A percentile compares a stretch with the other conserved stretches of the same genome.
Evolutionary conservation across 2,888 invertebrate species (phyloP).

Genomic region (Rhagium mordax): DNA sequence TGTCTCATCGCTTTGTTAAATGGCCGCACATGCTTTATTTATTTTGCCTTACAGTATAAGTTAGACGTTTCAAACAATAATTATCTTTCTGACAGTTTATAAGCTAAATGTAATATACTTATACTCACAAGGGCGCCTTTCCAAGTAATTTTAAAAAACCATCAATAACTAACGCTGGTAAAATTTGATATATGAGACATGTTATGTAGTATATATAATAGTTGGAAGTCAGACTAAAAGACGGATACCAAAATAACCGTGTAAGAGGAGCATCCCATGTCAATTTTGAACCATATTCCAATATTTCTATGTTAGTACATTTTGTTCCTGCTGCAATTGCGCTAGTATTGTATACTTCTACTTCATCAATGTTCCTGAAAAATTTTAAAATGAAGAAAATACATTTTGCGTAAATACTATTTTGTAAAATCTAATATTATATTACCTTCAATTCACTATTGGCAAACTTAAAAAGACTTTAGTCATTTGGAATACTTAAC

Average conservation of each 20-base stretch:
- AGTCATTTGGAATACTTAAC: no score
- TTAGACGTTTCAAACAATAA: background rate
- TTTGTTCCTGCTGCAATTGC: background rate
- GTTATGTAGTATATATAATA: conserved; percentile 78
- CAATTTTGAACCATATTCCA: conserved; percentile 51
- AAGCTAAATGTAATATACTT: no score
- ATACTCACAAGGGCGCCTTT: conserved; percentile 78
- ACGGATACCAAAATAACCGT: conserved; percentile 79
- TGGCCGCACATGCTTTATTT: no score
- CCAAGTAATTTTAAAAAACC: conserved; percentile 77
- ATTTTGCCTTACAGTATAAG: no score
- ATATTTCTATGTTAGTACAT: background rate
- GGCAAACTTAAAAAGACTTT: no score
- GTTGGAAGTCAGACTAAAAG: conserved; percentile 74
- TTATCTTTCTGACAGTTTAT: no score
- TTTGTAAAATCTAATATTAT: no score
- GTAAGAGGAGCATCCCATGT: conserved; percentile 77
- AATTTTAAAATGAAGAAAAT: no score
- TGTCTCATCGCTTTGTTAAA: no score
- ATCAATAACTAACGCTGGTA: conserved; percentile 87
- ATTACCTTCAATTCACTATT: no score
- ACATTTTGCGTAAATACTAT: no score
- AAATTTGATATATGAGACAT: conserved; percentile 81
- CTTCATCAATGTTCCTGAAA: conserved; percentile 3
- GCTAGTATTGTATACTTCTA: conserved; percentile 17